A percentile compares a stretch with the other conserved stretches of the same genome.
Evolutionary conservation across 2,888 invertebrate genomes (phyloP).

Genomic region (Notocelia uddmanniana): DNA sequence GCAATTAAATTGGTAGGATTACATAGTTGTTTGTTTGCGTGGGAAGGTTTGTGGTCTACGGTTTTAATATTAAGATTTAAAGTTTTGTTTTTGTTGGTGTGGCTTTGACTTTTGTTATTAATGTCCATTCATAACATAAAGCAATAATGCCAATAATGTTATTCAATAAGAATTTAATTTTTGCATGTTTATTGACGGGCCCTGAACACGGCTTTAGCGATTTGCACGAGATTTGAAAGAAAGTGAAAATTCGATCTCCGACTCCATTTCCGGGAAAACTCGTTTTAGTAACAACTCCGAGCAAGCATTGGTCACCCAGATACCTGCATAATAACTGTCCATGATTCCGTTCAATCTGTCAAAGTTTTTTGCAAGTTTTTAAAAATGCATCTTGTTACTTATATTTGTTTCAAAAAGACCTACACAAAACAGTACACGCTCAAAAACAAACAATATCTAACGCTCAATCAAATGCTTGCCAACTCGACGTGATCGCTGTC

Average conservation of each 20-base stretch:
- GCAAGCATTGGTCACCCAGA: too few species aligned
- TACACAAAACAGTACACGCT: not conserved
- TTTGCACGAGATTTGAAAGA: too few species aligned
- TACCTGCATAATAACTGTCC: too few species aligned
- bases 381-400: not conserved
- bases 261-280: too few species aligned
- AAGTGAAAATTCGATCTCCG: too few species aligned
- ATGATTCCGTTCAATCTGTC: not conserved
- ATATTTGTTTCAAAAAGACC: not conserved
- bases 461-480: conserved; percentile 25
- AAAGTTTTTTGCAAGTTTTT: not conserved
- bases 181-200: too few species aligned
- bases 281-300: too few species aligned
- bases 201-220: too few species aligned
- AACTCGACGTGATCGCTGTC: conserved; percentile 22
- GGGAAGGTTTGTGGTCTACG: conserved; percentile 23
- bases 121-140: too few species aligned
- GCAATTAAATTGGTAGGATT: not conserved
- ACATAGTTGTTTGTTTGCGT: conserved; percentile 28
- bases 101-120: not conserved
- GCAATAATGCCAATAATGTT: too few species aligned
- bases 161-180: too few species aligned
- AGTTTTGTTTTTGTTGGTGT: not conserved
- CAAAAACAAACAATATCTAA: conserved; percentile 21
- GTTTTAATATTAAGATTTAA: conserved; percentile 3